Conservation (phyloP, 1,140 invertebrate species). For the Cydia amplana region DNA sequence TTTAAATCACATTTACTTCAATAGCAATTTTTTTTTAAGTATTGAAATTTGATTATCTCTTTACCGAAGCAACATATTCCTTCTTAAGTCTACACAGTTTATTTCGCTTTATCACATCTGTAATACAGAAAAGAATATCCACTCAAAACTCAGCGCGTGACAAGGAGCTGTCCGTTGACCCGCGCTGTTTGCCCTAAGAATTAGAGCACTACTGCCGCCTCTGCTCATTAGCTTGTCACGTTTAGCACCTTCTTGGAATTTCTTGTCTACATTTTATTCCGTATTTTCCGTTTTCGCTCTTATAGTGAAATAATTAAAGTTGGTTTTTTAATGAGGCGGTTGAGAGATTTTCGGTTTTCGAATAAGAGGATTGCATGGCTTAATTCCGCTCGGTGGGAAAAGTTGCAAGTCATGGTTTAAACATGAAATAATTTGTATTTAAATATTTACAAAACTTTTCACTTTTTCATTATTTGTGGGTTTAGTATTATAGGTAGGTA, state of each 20-base stretch:
- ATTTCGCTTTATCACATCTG: background rate
- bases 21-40: no score
- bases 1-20: no score
- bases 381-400: background rate
- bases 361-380: conserved; percentile 7
- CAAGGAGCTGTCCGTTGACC: conserved; percentile 48
- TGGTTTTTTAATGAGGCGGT: background rate
- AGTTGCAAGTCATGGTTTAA: background rate
- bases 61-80: background rate
- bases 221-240: conserved; percentile 53
- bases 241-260: conserved; percentile 48
- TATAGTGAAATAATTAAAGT: background rate
- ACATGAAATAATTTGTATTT: background rate
- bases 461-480: background rate
- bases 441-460: background rate
- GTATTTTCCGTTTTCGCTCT: background rate
- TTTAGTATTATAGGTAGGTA: background rate
- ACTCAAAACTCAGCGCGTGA: background rate
- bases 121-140: conserved; percentile 10
- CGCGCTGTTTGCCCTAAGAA: conserved; percentile 58
- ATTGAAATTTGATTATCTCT: no score
- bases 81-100: background rate
- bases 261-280: conserved; percentile 34
- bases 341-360: background rate
- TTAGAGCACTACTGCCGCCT: conserved; percentile 52